These are phyloP conservation scores for Agrochola lychnidis DNA, from an alignment of 2,888 invertebrate species.

Conservation along the genomic window DNA sequence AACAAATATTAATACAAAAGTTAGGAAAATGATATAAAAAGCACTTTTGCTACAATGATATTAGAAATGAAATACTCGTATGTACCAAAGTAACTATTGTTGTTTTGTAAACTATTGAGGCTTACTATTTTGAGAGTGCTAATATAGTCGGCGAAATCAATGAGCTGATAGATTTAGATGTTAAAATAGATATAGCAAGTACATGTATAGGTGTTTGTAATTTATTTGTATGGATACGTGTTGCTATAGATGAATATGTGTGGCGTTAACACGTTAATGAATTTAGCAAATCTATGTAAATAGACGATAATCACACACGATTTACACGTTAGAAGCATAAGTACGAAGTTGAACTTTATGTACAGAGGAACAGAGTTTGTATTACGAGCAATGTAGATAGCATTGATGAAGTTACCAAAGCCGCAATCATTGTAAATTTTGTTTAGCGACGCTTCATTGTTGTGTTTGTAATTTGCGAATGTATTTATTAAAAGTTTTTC, in stretches of 20 bases:
- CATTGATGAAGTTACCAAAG: constrained; percentile 63
- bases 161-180: constrained; percentile 59
- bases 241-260: constrained; percentile 65
- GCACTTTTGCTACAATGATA: constrained; percentile 16
- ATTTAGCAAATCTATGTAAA: constrained; percentile 80
- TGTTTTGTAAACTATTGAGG: constrained; percentile 57
- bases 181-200: constrained; percentile 59
- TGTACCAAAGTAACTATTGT: constrained; percentile 57
- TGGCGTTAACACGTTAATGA: constrained; percentile 71
- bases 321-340: constrained; percentile 60
- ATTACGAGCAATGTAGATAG: constrained; percentile 48
- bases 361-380: constrained; percentile 43
- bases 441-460: constrained; percentile 78
- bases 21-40: not conserved
- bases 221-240: constrained; percentile 68
- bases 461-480: constrained; percentile 83
- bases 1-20: constrained; percentile 11
- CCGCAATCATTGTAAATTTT: constrained; percentile 67
- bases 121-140: constrained; percentile 57
- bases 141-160: constrained; percentile 57
- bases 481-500: constrained; percentile 86
- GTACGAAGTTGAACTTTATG: constrained; percentile 50
- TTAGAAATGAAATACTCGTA: constrained; percentile 49
- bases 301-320: constrained; percentile 74
- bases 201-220: constrained; percentile 65